A percentile compares a stretch with the other conserved stretches of the same genome.
Evolutionary conservation across 2,888 invertebrate genomes (phyloP).

Genomic region (Apantesis nais): DNA sequence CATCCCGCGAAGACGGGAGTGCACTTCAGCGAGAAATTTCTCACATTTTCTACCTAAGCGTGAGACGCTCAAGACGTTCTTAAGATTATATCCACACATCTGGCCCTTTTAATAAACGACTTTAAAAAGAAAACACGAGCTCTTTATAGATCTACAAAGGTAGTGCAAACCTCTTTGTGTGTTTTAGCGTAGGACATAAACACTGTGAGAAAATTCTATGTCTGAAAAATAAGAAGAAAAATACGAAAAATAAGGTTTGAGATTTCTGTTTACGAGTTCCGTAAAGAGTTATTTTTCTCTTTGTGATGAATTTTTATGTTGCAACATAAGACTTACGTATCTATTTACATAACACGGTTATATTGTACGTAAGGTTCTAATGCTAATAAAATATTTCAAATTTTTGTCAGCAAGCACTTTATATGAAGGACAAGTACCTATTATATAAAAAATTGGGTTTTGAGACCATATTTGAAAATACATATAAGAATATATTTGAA

Average conservation of each 20-base stretch:
- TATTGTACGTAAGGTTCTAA: neutral
- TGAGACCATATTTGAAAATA: neutral
- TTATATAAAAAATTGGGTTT: neutral
- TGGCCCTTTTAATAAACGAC: slow-evolving; percentile 53
- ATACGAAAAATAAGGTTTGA: slow-evolving; percentile 10
- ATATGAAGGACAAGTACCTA: neutral
- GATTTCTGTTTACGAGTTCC: slow-evolving; percentile 14
- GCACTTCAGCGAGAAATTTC: slow-evolving; percentile 58
- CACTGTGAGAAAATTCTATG: slow-evolving; percentile 23
- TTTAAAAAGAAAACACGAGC: slow-evolving; percentile 49
- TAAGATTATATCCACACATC: slow-evolving; percentile 57
- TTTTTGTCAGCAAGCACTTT: neutral
- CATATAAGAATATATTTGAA: neutral
- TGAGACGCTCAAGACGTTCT: slow-evolving; percentile 50
- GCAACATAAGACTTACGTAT: neutral
- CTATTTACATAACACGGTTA: slow-evolving; percentile 6
- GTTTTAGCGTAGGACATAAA: slow-evolving; percentile 22
- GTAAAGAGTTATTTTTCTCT: slow-evolving; percentile 10
- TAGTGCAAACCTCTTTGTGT: slow-evolving; percentile 40
- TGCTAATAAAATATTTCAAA: neutral
- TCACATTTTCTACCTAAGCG: slow-evolving; percentile 61
- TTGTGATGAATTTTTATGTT: neutral
- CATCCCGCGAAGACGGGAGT: slow-evolving; percentile 51
- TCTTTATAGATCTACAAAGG: slow-evolving; percentile 41
- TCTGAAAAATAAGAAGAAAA: slow-evolving; percentile 13